Evolutionary conservation across 2,113 vertebrate species (phyloP), one percentile per base, ranked within the genome.

Genomic region (Aspiorhynchus laticeps): DNA sequence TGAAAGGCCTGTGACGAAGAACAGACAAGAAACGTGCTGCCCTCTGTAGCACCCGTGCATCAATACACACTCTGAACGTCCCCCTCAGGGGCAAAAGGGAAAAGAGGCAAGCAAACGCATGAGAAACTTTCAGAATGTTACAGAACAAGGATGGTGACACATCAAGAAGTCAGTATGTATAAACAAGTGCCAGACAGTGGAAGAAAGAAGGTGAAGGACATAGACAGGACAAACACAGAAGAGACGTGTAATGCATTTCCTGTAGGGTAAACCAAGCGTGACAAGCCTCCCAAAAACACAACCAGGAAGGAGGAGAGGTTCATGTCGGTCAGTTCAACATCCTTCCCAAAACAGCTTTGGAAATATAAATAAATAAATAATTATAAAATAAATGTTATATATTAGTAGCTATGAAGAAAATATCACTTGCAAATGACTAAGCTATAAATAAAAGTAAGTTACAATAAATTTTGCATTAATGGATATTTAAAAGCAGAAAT

Each of bases 241-340:
- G 26, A 67, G 85, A 28, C 14, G 59, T 51, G 56, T 36, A 17
- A 51, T 36, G 88, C 85, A 86, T 86, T 87, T 80, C 48, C 76
- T 84, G 63, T 81, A 84, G 85, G 85, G 53, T 67, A 26, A 69
- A 83, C 78, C 85, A 79, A 74, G 75, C 80, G 36, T 88, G 88
- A 88, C 69, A 76, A 41, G 31, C 56, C 4, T 59, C 21, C 8
- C 56, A 59, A 61, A 61, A 61, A 76, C 83, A 88, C 14, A 4
- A 46, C n/a, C n/a, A 53, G 46, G 69, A 63, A 71, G 31, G 51
- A 73, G 19, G 56, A 83, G 59, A 74, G 63, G 14, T n/a, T 33
- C 69, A 17, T 86, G 79, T 83, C 48, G 7, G 28, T 53, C 8
- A 21, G 36, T 26, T 82, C 17, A 26, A 46, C 14, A n/a, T 69